Evolutionary conservation across 1,140 invertebrate genomes (phyloP), one percentile per base, ranked within the genome.

Genomic region (Megalonaias nervosa): DNA sequence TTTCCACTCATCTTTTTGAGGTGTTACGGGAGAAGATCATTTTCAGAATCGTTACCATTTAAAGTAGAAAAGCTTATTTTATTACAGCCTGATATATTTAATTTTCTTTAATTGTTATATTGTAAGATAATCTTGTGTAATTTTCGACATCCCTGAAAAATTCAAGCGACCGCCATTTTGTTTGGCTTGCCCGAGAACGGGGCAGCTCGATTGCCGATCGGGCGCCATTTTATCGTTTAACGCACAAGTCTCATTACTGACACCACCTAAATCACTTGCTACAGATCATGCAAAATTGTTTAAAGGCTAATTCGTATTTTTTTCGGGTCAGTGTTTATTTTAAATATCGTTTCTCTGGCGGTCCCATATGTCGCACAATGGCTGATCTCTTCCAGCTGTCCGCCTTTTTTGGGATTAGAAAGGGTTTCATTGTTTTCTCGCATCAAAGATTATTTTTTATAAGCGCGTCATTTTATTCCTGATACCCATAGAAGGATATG

Each of bases 191-290:
- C 38, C 38, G 38, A 48, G 38, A 76, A 58, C 74, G 23, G 48
- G 66, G 74, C 74, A 62, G 65, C 65, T 76, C 69, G 69, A 71
- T 66, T 56, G 55, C 17, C 64, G 48, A 57, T 56, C 64, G 73
- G 79, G 76, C 79, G 79, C 79, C 79, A 80, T 80, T 80, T 80
- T 80, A 55, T 68, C 66, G 57, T 68, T 75, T 75, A 13, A 31
- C 31, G 26, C 59, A 17, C 17, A 57, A 58, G 55, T 48, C 17
- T 38, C 55, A 19, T 21, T 31, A 23, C 19, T 58, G 55, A 26
- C 59, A 58, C 58, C 1, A n/a, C 19, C 55, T 26, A 26, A 26
- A 71, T 71, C 31, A 26, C 59, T n/a, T 48, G 31, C 70, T 64
- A 65, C 59, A 62, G 17, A 62, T 75, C 19, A 48, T 67, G 23